A percentile compares a stretch with the other conserved stretches of the same genome.
phyloP scores from a whole-genome alignment of 1,140 invertebrate species.

The Drosophila navojoa region DNA sequence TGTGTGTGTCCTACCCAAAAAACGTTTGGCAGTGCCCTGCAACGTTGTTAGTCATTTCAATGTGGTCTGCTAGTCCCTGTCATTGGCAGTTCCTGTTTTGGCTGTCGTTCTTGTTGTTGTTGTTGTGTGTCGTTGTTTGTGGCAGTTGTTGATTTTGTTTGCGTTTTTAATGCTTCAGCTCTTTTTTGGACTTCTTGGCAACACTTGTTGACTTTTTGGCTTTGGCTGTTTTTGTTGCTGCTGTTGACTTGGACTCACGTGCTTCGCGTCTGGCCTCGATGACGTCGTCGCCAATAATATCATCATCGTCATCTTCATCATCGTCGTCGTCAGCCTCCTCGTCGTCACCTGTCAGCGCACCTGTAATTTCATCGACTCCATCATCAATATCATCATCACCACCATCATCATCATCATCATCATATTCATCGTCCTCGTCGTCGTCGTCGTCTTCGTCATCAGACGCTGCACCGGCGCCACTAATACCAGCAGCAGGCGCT shows the following conservation, averaged over 20 bases:
- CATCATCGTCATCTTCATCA: conserved; percentile 89
- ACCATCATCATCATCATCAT: conserved; percentile 87
- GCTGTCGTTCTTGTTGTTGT: conserved; percentile 33
- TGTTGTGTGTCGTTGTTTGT: conserved; percentile 35
- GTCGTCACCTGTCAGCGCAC: conserved; percentile 87
- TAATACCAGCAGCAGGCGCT: conserved; percentile 83
- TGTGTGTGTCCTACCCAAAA: conserved; percentile 58
- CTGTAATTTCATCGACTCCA: conserved; percentile 86
- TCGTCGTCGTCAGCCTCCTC: conserved; percentile 87
- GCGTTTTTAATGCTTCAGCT: conserved; percentile 76
- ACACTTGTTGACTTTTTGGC: conserved; percentile 85
- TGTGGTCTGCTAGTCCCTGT: conserved; percentile 39
- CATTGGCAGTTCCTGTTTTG: conserved; percentile 41
- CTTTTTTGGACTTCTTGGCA: conserved; percentile 85
- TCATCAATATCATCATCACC: conserved; percentile 85
- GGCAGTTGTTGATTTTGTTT: conserved; percentile 15
- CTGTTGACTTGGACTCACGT: conserved; percentile 92
- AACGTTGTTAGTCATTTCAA: conserved; percentile 42
- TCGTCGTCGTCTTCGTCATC: conserved; percentile 88
- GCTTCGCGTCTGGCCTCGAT: conserved; percentile 87
- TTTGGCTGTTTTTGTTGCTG: conserved; percentile 79
- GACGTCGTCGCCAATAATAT: conserved; percentile 87
- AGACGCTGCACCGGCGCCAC: conserved; percentile 85
- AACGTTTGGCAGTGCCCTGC: conserved; percentile 49
- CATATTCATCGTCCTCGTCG: conserved; percentile 86